Base-by-base conservation (phyloP, 2,888 invertebrate species). In the Rotaria macrura region DNA sequence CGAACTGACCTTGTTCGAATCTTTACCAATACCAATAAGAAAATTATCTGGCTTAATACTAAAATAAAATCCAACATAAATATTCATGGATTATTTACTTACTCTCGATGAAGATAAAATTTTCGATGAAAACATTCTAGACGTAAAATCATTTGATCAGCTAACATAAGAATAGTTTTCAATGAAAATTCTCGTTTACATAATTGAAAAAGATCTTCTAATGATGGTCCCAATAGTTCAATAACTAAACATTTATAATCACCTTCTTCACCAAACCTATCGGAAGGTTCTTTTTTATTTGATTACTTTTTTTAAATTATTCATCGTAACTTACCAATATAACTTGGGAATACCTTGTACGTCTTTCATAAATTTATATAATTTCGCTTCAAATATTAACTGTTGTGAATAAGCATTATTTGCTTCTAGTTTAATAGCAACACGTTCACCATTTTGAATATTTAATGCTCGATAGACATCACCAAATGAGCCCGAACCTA, bases 81-180 rank as follows among this genome's bases (percentile, higher is more conserved):
- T 9, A 54, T 54, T 0, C 20, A 65, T 34, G 17, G 2, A 20
- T 34, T 38, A 4, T 65, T 29, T 5, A 34, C 14, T 65, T 14
- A 65, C 65, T 84, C 84, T 84, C 52, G 84, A 54, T 84, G 84
- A 34, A 84, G 84, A 52, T 52, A 52, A 54, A 25, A 34, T 47
- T 52, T 47, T 34, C 84, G n/a, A 17, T 84, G 84, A 17, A 84
- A 20, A 84, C 10, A 84, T 52, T 84, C 84, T 20, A 84, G 3
- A 9, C 84, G 47, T 52, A n/a, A 5, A 7, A 84, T 52, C 84
- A 84, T 84, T 52, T 84, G 84, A 84, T 84, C 84, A 52, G 29
- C 84, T 34, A 84, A 49, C 84, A 84, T 84, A 6, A 84, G 25
- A 52, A 84, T 84, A 34, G 84, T 84, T 84, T 84, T 84, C n/a